These are phyloP conservation scores for Peromyscus attwateri DNA, from an alignment of 2,797 vertebrate genomes.

Conservation along the genomic window DNA sequence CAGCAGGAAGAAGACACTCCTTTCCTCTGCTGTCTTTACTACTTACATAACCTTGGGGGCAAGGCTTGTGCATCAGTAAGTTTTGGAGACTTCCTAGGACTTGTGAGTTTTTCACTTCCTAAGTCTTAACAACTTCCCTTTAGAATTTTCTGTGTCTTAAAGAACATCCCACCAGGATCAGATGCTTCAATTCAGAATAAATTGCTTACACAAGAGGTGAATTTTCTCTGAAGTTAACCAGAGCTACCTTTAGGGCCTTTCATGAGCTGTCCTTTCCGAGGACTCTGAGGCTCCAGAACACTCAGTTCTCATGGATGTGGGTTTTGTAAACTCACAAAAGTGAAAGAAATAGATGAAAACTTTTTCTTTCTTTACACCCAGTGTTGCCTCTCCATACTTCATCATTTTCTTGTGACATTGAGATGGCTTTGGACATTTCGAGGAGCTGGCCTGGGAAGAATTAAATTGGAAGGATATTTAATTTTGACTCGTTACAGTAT, in stretches of 20 bases:
- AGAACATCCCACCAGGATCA: background rate
- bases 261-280: fast-evolving
- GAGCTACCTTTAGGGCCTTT: background rate
- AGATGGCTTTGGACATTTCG: conserved; percentile 25
- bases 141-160: background rate
- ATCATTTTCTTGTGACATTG: background rate
- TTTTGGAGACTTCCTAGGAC: background rate
- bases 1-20: background rate
- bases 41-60: background rate
- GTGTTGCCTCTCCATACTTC: background rate
- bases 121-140: background rate
- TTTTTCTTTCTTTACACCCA: background rate
- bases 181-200: background rate
- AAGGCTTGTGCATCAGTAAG: background rate
- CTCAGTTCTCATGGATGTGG: background rate
- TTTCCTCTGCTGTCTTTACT: background rate
- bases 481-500: background rate
- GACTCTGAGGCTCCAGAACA: background rate
- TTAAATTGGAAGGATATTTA: background rate
- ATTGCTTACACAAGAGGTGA: background rate
- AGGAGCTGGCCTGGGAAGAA: background rate
- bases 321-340: background rate
- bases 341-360: background rate
- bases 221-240: background rate
- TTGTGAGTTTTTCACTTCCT: background rate